phyloP scores from a whole-genome alignment of 2,888 invertebrate species.

The Trissolcus japonicus region DNA sequence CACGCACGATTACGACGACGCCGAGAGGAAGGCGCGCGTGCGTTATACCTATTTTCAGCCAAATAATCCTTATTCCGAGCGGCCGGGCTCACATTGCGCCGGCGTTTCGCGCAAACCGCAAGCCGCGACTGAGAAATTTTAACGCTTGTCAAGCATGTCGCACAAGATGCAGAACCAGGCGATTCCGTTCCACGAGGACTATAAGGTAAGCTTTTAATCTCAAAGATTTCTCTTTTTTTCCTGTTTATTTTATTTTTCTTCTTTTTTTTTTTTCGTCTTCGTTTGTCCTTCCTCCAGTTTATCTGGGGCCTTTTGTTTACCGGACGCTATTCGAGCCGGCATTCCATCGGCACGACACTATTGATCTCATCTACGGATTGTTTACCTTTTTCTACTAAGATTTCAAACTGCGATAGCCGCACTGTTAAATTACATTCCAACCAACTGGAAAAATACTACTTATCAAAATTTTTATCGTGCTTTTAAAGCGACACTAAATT shows the following conservation, averaged over 20 bases:
- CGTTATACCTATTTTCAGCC: slow-evolving; percentile 43
- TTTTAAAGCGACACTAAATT: too few relatives aligned
- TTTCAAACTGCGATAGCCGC: too few relatives aligned
- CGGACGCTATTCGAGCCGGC: background rate
- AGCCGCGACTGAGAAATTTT: slow-evolving; percentile 32
- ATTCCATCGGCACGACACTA: background rate
- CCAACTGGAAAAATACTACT: too few relatives aligned
- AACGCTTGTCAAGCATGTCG: slow-evolving; percentile 65
- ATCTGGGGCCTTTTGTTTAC: background rate
- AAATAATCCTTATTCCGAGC: slow-evolving; percentile 18
- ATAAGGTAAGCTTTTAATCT: slow-evolving; percentile 66
- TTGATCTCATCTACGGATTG: slow-evolving; percentile 6
- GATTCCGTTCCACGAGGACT: slow-evolving; percentile 70
- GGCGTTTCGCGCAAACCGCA: slow-evolving; percentile 32
- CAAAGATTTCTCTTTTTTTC: background rate
- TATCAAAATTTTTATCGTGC: too few relatives aligned
- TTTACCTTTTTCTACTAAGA: background rate
- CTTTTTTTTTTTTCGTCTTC: background rate
- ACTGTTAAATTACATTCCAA: too few relatives aligned
- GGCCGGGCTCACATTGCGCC: slow-evolving; percentile 30
- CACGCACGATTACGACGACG: slow-evolving; percentile 30
- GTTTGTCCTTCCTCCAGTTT: slow-evolving; percentile 2
- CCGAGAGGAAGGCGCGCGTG: slow-evolving; percentile 36
- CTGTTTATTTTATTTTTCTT: too few relatives aligned
- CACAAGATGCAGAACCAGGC: slow-evolving; percentile 67